Evolutionary conservation across 2,797 vertebrate genomes (phyloP).

Genomic region (Onychomys torridus): DNA sequence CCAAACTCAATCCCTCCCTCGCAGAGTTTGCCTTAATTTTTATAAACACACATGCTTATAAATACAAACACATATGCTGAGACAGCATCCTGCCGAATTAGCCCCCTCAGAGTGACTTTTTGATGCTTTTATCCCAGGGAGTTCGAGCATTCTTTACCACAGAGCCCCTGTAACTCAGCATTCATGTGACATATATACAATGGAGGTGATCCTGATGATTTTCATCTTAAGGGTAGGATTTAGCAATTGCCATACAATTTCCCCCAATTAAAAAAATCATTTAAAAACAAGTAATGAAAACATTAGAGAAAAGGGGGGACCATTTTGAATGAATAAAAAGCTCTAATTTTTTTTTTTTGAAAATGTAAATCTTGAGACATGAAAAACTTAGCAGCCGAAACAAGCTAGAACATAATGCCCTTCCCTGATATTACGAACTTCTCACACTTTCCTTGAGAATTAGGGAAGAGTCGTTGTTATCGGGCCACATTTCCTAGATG

Average conservation of each 20-base stretch:
- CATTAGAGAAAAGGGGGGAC: not conserved
- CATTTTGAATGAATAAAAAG: conserved; percentile 18
- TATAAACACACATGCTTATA: conserved; percentile 47
- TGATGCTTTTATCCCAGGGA: conserved; percentile 45
- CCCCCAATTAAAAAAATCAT: not conserved
- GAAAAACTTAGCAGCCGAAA: conserved; percentile 37
- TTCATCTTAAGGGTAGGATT: not conserved
- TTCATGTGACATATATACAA: not conserved
- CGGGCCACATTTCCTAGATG: not conserved
- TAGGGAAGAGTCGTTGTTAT: not conserved
- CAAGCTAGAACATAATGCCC: conserved; percentile 56
- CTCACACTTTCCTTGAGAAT: conserved; percentile 1
- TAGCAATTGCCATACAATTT: not conserved
- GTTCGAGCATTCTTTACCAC: conserved; percentile 18
- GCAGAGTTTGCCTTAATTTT: conserved; percentile 38
- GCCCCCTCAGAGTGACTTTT: conserved; percentile 58
- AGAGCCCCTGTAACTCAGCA: conserved; percentile 19
- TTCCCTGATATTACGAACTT: not conserved
- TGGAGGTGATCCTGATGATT: not conserved
- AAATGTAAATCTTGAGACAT: conserved; percentile 52
- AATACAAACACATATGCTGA: conserved; percentile 67
- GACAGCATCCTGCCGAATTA: conserved; percentile 54
- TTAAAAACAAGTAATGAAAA: conserved; percentile 49
- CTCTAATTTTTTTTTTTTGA: not conserved
- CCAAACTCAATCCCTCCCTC: conserved; percentile 18